Conservation (phyloP, 2,113 vertebrate genomes). For the Zeus faber region DNA sequence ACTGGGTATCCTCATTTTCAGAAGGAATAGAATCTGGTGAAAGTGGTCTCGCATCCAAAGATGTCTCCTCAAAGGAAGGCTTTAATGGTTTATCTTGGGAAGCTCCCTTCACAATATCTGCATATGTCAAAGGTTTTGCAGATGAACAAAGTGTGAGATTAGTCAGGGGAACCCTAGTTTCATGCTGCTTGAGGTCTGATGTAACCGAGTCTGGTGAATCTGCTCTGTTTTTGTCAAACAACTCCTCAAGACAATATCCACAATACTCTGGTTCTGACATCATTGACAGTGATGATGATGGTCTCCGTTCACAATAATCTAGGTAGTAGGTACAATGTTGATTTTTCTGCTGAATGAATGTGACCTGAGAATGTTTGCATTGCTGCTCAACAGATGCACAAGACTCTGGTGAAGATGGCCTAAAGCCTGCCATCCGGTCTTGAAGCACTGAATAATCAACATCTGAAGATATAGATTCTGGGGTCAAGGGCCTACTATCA, state of each 20-base stretch:
- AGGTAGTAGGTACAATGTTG: conserved; percentile 7
- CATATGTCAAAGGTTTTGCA: not conserved
- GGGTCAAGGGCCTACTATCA: not conserved
- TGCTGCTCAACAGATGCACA: not conserved
- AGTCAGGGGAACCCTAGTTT: not conserved
- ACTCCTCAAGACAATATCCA: not conserved
- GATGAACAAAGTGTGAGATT: not conserved
- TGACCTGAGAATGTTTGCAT: not conserved
- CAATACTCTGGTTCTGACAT: not conserved
- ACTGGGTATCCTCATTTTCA: not conserved
- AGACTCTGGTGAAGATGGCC: not conserved
- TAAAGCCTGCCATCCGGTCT: not conserved
- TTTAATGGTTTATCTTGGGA: not conserved
- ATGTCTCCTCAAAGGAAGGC: not conserved
- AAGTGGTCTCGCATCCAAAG: not conserved
- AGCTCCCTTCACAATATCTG: not conserved
- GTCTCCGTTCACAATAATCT: not conserved
- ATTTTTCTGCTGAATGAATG: not conserved
- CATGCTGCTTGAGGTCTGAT: not conserved
- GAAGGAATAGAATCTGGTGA: not conserved
- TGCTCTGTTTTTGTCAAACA: conserved; percentile 10
- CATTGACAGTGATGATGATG: not conserved
- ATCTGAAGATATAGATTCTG: not conserved
- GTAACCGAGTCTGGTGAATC: conserved; percentile 5
- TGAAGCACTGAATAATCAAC: not conserved